Base-by-base conservation (phyloP, 2,888 invertebrate genomes). In the Leuctra nigra region DNA sequence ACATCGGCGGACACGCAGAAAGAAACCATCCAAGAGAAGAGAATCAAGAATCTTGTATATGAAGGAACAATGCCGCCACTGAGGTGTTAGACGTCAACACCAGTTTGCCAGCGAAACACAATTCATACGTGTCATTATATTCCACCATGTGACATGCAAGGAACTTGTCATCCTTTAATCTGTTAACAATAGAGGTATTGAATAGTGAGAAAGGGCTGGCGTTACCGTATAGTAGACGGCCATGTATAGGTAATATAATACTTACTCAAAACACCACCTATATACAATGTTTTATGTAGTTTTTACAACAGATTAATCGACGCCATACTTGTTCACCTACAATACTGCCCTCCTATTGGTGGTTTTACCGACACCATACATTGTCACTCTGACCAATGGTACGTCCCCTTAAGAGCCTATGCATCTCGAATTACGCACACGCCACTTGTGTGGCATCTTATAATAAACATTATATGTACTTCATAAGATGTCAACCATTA, bases 121-220 rank as follows among this genome's bases (percentile, higher is more conserved):
- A 13, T n/a, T n/a, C n/a, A n/a, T n/a, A n/a, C n/a, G n/a, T n/a
- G n/a, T n/a, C n/a, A n/a, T n/a, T n/a, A n/a, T n/a, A n/a, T n/a
- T 20, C 35, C 20, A 13, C 18, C 47, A 25, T 25, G 46, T 29
- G 3, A 25, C 23, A n/a, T 4, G 13, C 23, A 23, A 16, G 4
- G 35, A 18, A 11, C 16, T 16, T 33, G 50, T 35, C 50, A 33
- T 50, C 50, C 33, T 50, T 35, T 33, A 2, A 44, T 50, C 35
- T 33, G 35, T 35, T 29, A 50, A 50, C 50, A 35, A 50, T 35
- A 50, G 50, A 50, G 35, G 35, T 35, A 50, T n/a, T n/a, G n/a
- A n/a, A n/a, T n/a, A n/a, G n/a, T n/a, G n/a, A n/a, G n/a, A n/a
- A n/a, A n/a, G n/a, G n/a, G n/a, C n/a, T n/a, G n/a, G n/a, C n/a